Percentiles rank a stretch among this genome's conserved stretches.
phyloP scores from a whole-genome alignment of 1,140 invertebrate species.

The Ceratitis capitata region DNA sequence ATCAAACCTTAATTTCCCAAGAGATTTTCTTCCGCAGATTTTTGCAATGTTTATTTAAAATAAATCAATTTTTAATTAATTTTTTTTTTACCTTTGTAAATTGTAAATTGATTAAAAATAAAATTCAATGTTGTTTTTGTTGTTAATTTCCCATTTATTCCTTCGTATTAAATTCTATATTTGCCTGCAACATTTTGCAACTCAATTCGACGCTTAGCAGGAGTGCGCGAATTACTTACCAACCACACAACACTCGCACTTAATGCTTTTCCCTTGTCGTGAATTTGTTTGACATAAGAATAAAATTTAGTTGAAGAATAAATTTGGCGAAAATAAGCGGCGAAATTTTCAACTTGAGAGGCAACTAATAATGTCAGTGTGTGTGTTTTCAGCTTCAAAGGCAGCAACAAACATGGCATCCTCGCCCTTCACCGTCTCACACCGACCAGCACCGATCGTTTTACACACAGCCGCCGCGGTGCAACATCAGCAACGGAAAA shows the following conservation, averaged over 20 bases:
- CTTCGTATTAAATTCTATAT: background rate
- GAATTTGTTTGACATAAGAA: background rate
- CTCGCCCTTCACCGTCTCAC: background rate
- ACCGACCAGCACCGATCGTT: background rate
- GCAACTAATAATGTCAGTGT: slow-evolving; percentile 27
- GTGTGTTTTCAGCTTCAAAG: slow-evolving; percentile 5
- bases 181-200: background rate
- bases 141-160: background rate
- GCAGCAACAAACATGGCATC: background rate
- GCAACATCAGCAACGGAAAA: background rate
- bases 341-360: slow-evolving; percentile 8
- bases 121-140: too few species aligned
- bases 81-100: too few species aligned
- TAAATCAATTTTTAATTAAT: too few species aligned
- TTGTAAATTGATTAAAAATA: too few species aligned
- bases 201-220: background rate
- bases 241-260: background rate
- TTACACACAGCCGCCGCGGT: background rate
- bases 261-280: background rate
- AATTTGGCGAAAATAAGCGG: slow-evolving; percentile 11
- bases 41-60: too few species aligned
- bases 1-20: too few species aligned
- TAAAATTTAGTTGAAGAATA: slow-evolving; percentile 19
- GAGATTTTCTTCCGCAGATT: too few species aligned
- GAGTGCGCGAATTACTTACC: background rate